Percentiles rank a stretch among this genome's conserved stretches.
phyloP scores from a whole-genome alignment of 2,797 vertebrate species.

The Pseudomugil gertrudae region DNA sequence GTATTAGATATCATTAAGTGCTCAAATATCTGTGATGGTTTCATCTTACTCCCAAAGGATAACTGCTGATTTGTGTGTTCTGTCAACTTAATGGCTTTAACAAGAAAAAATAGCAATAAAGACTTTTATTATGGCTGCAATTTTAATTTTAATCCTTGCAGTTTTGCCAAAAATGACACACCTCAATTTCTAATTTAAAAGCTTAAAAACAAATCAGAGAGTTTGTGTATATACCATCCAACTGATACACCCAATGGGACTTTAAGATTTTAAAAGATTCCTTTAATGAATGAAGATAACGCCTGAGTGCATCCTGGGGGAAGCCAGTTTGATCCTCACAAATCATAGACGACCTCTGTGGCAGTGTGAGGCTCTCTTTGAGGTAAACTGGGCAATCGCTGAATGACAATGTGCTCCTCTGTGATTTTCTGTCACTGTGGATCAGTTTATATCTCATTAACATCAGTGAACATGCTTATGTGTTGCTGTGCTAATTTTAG shows the following conservation, averaged over 20 bases:
- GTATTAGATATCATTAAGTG: conserved; percentile 12
- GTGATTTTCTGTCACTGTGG: conserved; percentile 45
- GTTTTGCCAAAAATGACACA: conserved; percentile 31
- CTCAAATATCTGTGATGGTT: conserved; percentile 40
- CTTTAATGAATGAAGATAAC: conserved; percentile 68
- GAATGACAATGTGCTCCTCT: conserved; percentile 28
- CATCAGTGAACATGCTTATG: conserved; percentile 20
- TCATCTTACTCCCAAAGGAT: conserved; percentile 35
- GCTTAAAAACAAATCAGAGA: conserved; percentile 15
- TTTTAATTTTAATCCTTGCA: conserved; percentile 30
- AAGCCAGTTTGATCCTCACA: conserved; percentile 62
- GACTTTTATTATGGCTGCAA: conserved; percentile 28
- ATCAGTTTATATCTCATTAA: conserved; percentile 47
- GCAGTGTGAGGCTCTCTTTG: conserved; percentile 63
- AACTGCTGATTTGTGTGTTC: conserved; percentile 40
- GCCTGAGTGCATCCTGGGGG: conserved; percentile 62
- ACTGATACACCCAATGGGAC: conserved; percentile 53
- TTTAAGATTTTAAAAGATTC: conserved; percentile 63
- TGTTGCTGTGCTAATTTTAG: conserved; percentile 25
- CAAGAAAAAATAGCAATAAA: conserved; percentile 43
- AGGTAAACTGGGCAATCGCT: conserved; percentile 42
- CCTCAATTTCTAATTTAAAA: conserved; percentile 40
- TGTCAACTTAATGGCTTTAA: conserved; percentile 41
- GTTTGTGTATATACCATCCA: conserved; percentile 9
- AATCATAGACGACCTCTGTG: conserved; percentile 61